Conservation (phyloP, 2,888 invertebrate genomes). For the Margaritifera margaritifera region DNA sequence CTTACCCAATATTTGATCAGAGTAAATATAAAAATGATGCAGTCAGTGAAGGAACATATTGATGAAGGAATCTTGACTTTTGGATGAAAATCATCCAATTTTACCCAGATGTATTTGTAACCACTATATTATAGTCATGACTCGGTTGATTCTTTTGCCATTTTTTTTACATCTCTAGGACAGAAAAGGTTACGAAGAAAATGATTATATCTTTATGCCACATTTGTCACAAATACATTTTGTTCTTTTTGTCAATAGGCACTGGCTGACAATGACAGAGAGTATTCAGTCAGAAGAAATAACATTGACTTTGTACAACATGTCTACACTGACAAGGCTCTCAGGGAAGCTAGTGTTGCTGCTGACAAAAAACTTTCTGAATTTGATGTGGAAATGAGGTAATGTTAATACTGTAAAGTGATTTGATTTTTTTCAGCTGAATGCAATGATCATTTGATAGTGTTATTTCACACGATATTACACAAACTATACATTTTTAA, state of each 20-base stretch:
- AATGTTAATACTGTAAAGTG: background rate
- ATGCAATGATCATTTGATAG: no score
- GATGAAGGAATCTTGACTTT: no score
- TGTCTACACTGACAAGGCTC: conserved; percentile 70
- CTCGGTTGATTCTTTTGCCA: no score
- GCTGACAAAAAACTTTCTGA: conserved; percentile 74
- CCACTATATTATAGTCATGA: no score
- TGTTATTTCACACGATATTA: no score
- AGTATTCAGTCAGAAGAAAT: conserved; percentile 68
- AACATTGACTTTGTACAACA: conserved; percentile 73
- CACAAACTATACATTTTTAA: no score
- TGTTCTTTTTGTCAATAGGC: conserved; percentile 55
- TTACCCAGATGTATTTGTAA: no score
- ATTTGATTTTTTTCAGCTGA: no score
- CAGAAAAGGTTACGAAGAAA: background rate
- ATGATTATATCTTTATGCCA: background rate
- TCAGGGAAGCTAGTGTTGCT: conserved; percentile 73
- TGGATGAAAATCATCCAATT: no score
- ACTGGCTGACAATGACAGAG: conserved; percentile 70
- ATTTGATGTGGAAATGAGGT: conserved; percentile 74
- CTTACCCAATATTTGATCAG: no score
- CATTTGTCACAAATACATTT: background rate
- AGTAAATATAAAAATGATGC: no score
- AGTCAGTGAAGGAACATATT: no score
- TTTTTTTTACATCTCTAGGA: background rate